Base-by-base conservation (phyloP, 2,888 invertebrate species). In the Dicycla oo region DNA sequence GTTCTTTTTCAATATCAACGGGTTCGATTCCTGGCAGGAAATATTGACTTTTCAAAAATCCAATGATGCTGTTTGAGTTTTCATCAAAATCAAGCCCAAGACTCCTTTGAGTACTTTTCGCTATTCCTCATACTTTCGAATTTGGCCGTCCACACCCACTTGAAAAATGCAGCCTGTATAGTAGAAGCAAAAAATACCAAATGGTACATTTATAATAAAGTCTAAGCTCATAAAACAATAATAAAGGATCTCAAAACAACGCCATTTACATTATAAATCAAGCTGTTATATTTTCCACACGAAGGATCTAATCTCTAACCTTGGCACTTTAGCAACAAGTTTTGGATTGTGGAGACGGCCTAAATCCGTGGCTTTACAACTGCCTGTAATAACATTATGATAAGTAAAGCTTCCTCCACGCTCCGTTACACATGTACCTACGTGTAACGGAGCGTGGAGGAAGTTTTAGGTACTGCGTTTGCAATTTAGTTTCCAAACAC, bases 291-390 rank as follows among this genome's bases (percentile, higher is more conserved):
- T 61, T 81, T 70, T 64, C 64, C 40, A 47, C 47, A 47, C 49
- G 45, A 67, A 43, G 43, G 45, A 47, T 2, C n/a, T 76, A 70
- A 81, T 76, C 63, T 40, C 15, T 51, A 43, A 64, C 66, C 53
- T 81, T 70, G 51, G 8, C 61, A 64, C 15, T 38, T 77, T 49
- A 81, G 77, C 51, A 81, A 79, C 77, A 81, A 81, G 82, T 79
- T 77, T 81, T 23, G 8, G 20, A 69, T 56, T 77, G 60, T 64
- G 56, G 13, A 61, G 51, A 54, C 26, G 26, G 45, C 80, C 68
- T 69, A 56, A 75, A 81, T 61, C 77, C 64, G 45, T 38, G 71
- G 70, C 81, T 70, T 79, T 70, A 76, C 60, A 69, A 64, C 63
- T 47, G 67, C 34, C 67, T 76, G 77, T 70, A 53, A 79, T 65